Evolutionary conservation across 2,113 vertebrate species (phyloP), one percentile per base, ranked within the genome.

Genomic region (Mus pahari): DNA sequence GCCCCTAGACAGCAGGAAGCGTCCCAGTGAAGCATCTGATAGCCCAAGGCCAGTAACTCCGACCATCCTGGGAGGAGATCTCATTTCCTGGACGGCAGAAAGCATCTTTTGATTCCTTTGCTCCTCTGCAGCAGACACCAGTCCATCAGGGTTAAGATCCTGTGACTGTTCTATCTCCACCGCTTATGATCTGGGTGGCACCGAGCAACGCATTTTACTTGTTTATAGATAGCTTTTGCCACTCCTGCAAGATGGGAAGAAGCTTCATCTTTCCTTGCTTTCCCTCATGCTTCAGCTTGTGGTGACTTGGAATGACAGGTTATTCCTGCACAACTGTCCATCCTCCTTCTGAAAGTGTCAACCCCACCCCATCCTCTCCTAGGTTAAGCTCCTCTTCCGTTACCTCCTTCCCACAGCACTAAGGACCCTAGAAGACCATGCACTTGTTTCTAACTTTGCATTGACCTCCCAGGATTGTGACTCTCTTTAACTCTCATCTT

Each of bases 41-140:
- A 39, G 26, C 66, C 62, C 70, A 62, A 50, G 42, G 79, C n/a
- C 26, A 91, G 89, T 17, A 88, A 60, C 14, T 33, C n/a, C 86
- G 83, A 11, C 45, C 53, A 82, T 20, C 6, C n/a, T 68, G 74
- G 88, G 26, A 70, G n/a, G 33, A 81, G 42, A 50, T 73, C 36
- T 94, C 33, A 42, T 66, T 89, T 70, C 48, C 84, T 70, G 78
- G n/a, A 70, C 36, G 48, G 39, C 28, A 94, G 55, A 73, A 91
- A 73, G 28, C 62, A 66, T 58, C 58, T 79, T 70, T 20, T 58
- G 11, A 66, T 73, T 74, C 50, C 66, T 74, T 94, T 87, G 14
- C 28, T 64, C 53, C 58, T 86, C 31, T 6, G 19, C 8, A 45
- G 31, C 50, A 50, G n/a, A 31, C 10, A 70, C n/a, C 31, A 70